Percentiles rank a stretch among this genome's conserved stretches.
These are phyloP conservation scores for Erynnis tages DNA, from an alignment of 2,888 invertebrate species.

Conservation along the genomic window DNA sequence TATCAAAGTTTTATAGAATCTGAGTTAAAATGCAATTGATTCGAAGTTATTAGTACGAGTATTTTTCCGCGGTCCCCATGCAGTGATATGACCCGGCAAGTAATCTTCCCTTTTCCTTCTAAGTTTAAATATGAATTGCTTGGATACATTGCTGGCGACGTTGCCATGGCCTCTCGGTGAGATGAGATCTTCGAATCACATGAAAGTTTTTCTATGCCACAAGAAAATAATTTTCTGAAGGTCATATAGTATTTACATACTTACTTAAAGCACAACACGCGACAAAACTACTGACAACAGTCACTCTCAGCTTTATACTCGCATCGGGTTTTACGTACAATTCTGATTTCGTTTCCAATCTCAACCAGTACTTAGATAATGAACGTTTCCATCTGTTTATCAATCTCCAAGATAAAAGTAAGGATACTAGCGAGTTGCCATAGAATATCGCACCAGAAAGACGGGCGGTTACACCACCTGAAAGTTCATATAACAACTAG, in stretches of 20 bases:
- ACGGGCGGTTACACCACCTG: constrained; percentile 54
- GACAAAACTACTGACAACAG: constrained; percentile 47
- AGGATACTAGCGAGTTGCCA: constrained; percentile 73
- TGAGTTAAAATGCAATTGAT: too few species aligned
- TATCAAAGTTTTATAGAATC: too few species aligned
- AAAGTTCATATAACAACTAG: too few species aligned
- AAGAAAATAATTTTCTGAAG: background rate
- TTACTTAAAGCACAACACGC: constrained; percentile 42
- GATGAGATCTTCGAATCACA: too few species aligned
- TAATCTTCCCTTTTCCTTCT: too few species aligned
- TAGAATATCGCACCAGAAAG: constrained; percentile 78
- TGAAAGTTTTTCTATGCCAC: too few species aligned
- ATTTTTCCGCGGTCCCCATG: too few species aligned
- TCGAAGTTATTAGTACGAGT: too few species aligned
- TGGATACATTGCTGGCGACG: too few species aligned
- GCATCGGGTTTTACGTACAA: constrained; percentile 45
- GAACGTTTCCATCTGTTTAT: constrained; percentile 49
- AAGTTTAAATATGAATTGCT: too few species aligned
- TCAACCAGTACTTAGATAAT: constrained; percentile 50
- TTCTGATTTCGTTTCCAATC: constrained; percentile 42
- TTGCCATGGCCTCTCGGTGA: too few species aligned
- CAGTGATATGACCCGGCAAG: too few species aligned
- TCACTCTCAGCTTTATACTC: constrained; percentile 44
- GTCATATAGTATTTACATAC: background rate
- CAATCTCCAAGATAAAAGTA: constrained; percentile 73